A percentile compares a stretch with the other conserved stretches of the same genome.
Conservation (phyloP, 1,140 invertebrate species). For the Orchestia grillus region DNA sequence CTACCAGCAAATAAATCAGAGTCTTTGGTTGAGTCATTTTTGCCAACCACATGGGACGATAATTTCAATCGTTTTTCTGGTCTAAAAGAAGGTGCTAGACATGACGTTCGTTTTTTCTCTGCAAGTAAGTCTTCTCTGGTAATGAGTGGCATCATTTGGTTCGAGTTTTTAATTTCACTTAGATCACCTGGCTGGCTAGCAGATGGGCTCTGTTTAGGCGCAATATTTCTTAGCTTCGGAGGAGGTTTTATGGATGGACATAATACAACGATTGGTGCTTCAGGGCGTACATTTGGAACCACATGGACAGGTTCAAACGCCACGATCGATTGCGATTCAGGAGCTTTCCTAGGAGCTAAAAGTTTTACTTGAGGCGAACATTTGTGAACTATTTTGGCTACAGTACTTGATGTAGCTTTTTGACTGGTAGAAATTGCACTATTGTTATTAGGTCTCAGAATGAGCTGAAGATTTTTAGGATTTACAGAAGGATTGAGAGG, state of each 20-base stretch:
- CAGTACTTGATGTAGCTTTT: neutral
- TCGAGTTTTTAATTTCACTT: neutral
- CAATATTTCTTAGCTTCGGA: conserved; percentile 17
- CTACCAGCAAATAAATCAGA: neutral
- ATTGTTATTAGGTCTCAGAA: neutral
- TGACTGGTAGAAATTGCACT: neutral
- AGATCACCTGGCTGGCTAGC: neutral
- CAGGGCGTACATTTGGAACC: neutral
- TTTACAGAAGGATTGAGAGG: neutral
- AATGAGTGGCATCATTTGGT: neutral
- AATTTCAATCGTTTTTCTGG: conserved; percentile 10
- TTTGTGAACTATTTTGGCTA: neutral
- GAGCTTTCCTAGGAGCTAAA: neutral
- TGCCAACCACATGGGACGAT: neutral
- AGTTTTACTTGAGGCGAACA: neutral
- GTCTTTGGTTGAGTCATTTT: neutral
- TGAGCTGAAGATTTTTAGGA: neutral
- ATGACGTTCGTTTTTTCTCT: neutral
- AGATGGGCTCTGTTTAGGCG: conserved; percentile 16
- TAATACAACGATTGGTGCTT: neutral
- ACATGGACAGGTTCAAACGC: neutral
- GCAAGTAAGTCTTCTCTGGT: neutral
- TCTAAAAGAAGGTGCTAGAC: neutral
- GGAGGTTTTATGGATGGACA: conserved; percentile 13
- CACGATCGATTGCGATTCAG: neutral